Evolutionary conservation across 1,140 invertebrate genomes (phyloP).

Genomic region (Adelges cooleyi): DNA sequence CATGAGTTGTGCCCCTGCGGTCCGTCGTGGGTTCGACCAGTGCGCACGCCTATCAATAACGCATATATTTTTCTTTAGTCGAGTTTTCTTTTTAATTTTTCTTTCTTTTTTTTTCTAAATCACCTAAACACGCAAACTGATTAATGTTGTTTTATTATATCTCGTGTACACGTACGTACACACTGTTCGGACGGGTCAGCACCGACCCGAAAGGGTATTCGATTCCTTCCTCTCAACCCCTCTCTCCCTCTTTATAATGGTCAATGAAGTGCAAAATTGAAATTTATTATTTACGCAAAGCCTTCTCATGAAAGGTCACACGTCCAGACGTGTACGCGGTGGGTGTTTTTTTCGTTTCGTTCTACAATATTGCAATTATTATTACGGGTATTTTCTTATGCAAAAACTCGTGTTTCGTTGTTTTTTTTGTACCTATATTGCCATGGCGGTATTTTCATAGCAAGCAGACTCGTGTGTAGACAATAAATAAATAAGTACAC

Average conservation of each 20-base stretch:
- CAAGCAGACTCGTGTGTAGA: too few species aligned
- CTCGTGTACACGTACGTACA: neutral
- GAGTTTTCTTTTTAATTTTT: neutral
- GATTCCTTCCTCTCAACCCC: too few species aligned
- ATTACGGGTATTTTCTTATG: neutral
- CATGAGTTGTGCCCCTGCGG: neutral
- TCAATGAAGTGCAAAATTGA: neutral
- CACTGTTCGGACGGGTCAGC: neutral
- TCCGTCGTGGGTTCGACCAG: neutral
- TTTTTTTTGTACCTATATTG: neutral
- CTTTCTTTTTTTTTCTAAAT: conserved; percentile 4
- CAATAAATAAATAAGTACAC: too few species aligned
- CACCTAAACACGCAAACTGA: conserved; percentile 24
- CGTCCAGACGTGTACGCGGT: neutral
- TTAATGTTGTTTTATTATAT: conserved; percentile 21
- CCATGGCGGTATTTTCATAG: neutral
- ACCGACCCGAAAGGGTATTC: too few species aligned
- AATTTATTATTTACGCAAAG: neutral
- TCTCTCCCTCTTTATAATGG: neutral
- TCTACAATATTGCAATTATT: too few species aligned
- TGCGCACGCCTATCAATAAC: too few species aligned
- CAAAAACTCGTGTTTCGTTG: neutral
- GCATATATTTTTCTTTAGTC: neutral
- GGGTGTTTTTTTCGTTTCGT: too few species aligned
- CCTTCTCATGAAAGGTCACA: neutral